Base-by-base conservation (phyloP, 2,888 invertebrate genomes). In the Pristionchus exspectatus region DNA sequence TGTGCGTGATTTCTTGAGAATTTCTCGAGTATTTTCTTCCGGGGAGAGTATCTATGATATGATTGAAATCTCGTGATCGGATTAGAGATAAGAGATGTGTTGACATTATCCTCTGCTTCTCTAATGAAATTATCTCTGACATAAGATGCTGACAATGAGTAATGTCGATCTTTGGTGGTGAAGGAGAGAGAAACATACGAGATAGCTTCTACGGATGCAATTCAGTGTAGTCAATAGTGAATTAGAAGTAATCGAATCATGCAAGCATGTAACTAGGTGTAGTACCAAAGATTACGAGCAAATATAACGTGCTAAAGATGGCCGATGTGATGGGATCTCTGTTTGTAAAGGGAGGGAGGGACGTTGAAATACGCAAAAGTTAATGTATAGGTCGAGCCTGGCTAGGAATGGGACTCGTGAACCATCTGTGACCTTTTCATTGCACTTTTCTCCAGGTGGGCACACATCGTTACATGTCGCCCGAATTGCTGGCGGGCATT, bases 391-490 rank as follows among this genome's bases (percentile, higher is more conserved):
- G 44, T 50, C 5, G 38, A 38, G 38, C 38, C 38, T 81, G n/a
- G n/a, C n/a, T n/a, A n/a, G n/a, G n/a, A n/a, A n/a, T n/a, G n/a
- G n/a, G n/a, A n/a, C 50, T 44, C 24, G 4, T 50, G 27, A 50
- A 50, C 44, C 24, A 30, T 81, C 44, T 50, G 44, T 50, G 44
- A 3, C 44, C 44, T 50, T 7, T 50, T 50, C 44, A 44, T n/a
- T 7, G 1, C 24, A 3, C 54, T 27, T 27, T 16, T 66, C 21
- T 88, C 0, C 56, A 93, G 93, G 97, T 97, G 81, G 98, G 98
- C 91, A 98, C 98, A 7, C 96, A 97, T 85, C 96, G 98, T 54
- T 97, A 97, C 96, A 98, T 98, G 98, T 97, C 98, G 33, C 98
- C 98, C 0, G 98, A 98, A 96, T 97, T 98, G 66, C 96, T 98